phyloP scores from a whole-genome alignment of 2,113 vertebrate genomes.

The Globicephala melas region DNA sequence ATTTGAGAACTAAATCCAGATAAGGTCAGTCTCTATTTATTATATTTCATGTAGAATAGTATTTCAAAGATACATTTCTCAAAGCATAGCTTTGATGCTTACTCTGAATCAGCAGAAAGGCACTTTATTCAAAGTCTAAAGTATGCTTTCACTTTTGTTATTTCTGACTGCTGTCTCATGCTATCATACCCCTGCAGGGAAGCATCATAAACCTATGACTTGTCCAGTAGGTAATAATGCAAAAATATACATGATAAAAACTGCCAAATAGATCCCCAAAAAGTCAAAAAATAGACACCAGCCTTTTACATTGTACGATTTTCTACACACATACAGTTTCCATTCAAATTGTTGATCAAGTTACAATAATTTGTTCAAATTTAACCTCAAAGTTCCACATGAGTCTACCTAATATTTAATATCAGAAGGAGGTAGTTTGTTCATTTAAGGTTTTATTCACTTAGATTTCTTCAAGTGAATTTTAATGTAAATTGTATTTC shows the following conservation, averaged over 20 bases:
- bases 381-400: background rate
- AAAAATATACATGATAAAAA: background rate
- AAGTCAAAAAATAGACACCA: background rate
- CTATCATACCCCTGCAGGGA: background rate
- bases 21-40: background rate
- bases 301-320: background rate
- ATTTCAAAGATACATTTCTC: background rate
- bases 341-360: background rate
- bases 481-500: background rate
- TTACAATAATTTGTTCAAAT: background rate
- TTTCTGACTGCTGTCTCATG: background rate
- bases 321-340: background rate
- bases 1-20: background rate
- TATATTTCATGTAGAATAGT: background rate
- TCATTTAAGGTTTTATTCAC: background rate
- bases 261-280: background rate
- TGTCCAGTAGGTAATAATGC: background rate
- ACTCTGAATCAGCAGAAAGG: background rate
- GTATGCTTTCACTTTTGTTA: background rate
- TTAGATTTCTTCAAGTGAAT: background rate
- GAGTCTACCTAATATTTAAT: background rate
- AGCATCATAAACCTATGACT: background rate
- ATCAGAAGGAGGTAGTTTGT: background rate
- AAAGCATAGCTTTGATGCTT: background rate
- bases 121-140: background rate